Evolutionary conservation across 2,888 invertebrate genomes (phyloP), one percentile per base, ranked within the genome.

Genomic region (Leptinotarsa juncta): DNA sequence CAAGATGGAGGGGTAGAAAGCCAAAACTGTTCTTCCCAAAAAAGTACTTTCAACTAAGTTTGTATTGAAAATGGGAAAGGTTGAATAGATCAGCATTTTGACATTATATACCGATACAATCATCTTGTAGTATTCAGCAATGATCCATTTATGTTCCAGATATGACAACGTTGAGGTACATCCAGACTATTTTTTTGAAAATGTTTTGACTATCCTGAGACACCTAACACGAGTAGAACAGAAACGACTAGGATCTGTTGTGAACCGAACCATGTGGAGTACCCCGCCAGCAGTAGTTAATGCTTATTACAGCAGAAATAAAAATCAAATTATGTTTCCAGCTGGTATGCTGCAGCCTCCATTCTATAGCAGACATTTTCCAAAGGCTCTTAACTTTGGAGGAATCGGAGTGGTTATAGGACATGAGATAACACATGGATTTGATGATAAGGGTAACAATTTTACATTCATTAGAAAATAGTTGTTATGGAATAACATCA

Each of bases 261-360:
- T 96, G 1, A 94, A 96, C 86, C 95, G 95, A 85, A 94, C 94
- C 0, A 86, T 93, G 14, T 96, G 95, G 96, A 94, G 94, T 83
- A 94, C 95, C 0, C 93, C 95, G 0, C 97, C 97, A 0, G 96
- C 97, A 0, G 93, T 97, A 7, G 97, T 98, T 1, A 98, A 98
- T 85, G 98, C 98, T 0, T 98, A 97, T 86, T 98, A 98, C 87
- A 97, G 95, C 83, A 93, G 97, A 51, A 96, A 97, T 84, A 97
- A 96, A 87, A 98, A 98, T 88, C 97, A 97, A 88, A 98, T 98
- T 72, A 95, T 83, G 82, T 83, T 83, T 77, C 83, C 83, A 23
- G 97, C 97, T 0, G 98, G 97, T 0, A 97, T 98, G 81, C 89
- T 98, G 3, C 98, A 98, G 86, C 96, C 97, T 0, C 97, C 97